Conservation (phyloP, 92 coral and sea anemone genomes). For the Galaxea fascicularis region DNA sequence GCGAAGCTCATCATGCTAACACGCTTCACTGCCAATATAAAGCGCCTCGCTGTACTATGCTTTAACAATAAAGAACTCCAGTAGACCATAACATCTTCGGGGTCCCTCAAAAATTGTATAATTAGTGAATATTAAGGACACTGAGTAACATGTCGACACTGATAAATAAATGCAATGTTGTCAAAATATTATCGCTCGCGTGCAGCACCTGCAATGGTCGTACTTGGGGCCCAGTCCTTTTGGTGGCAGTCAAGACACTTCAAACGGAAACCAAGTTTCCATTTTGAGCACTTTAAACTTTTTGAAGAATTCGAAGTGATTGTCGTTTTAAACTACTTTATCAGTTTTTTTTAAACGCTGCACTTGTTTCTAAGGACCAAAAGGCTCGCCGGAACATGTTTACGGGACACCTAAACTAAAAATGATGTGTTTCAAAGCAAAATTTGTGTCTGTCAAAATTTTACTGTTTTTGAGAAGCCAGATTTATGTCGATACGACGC, state of each 20-base stretch:
- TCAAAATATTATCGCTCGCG: neutral
- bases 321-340: too few species aligned
- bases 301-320: too few species aligned
- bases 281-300: too few species aligned
- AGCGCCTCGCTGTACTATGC: neutral
- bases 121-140: neutral
- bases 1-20: neutral
- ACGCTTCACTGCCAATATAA: conserved; percentile 30
- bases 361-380: too few species aligned
- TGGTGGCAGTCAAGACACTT: neutral
- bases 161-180: neutral
- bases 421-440: too few species aligned
- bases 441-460: too few species aligned
- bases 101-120: neutral
- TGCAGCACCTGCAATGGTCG: neutral
- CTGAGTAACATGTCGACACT: neutral
- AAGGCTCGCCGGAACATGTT: too few species aligned
- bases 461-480: too few species aligned
- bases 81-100: conserved; percentile 4
- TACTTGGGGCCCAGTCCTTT: neutral
- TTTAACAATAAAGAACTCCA: conserved; percentile 13
- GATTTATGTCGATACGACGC: too few species aligned
- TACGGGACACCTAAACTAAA: too few species aligned
- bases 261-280: too few species aligned
- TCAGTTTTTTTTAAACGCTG: too few species aligned